phyloP scores from a whole-genome alignment of 2,113 vertebrate genomes.

The Sialia sialis region DNA sequence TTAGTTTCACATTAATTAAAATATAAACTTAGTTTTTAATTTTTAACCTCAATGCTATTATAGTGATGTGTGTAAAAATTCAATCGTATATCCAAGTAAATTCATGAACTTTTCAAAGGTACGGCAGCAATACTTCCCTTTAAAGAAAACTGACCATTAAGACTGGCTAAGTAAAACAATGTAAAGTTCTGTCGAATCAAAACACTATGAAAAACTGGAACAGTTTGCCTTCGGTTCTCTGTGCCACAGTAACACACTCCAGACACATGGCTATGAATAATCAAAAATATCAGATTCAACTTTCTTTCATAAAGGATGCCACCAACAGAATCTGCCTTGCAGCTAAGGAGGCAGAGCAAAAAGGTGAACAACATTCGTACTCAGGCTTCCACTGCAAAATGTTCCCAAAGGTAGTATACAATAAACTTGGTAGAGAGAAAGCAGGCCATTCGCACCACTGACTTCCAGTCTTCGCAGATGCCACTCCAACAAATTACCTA shows the following conservation, averaged over 20 bases:
- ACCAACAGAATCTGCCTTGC: not conserved
- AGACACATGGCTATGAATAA: not conserved
- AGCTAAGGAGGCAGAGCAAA: not conserved
- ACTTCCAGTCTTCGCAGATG: not conserved
- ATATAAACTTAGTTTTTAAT: not conserved
- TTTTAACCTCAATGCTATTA: not conserved
- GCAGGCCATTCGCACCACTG: not conserved
- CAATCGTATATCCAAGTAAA: not conserved
- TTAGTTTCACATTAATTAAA: not conserved
- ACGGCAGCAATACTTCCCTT: not conserved
- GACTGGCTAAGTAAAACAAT: not conserved
- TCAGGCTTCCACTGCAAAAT: not conserved
- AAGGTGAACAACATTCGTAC: not conserved
- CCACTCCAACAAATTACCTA: not conserved
- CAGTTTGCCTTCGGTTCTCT: not conserved
- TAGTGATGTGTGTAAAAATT: not conserved
- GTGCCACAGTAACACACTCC: not conserved
- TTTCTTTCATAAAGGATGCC: not conserved
- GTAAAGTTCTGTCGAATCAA: not conserved
- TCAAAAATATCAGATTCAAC: not conserved
- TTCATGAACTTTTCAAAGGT: not conserved
- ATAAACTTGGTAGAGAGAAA: not conserved
- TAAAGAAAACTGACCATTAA: not conserved
- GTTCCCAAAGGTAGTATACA: not conserved
- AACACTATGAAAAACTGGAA: not conserved